Evolutionary conservation across 2,113 vertebrate species (phyloP).

Genomic region (Gymnorhina tibicen): DNA sequence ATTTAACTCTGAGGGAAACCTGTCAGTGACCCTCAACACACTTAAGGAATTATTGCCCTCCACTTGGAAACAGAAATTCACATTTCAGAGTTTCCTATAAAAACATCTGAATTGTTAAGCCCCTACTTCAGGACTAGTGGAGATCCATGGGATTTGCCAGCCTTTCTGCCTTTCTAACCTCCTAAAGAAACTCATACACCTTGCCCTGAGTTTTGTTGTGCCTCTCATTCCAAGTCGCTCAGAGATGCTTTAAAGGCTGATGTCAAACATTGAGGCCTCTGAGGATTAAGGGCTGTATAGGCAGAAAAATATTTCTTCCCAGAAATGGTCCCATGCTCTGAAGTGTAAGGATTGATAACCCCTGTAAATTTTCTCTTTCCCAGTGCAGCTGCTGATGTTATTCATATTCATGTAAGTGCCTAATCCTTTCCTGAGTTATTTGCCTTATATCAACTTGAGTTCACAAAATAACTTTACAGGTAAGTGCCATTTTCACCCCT

Average conservation of each 20-base stretch:
- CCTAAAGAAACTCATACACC: not conserved
- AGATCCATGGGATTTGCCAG: not conserved
- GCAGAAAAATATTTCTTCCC: constrained; percentile 53
- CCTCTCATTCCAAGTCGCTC: not conserved
- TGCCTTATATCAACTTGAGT: constrained; percentile 28
- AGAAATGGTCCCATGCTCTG: constrained; percentile 1
- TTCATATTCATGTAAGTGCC: constrained; percentile 54
- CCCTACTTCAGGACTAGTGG: not conserved
- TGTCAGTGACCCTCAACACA: not conserved
- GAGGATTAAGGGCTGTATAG: not conserved
- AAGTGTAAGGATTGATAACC: constrained; percentile 43
- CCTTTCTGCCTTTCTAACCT: not conserved
- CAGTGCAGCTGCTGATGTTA: constrained; percentile 3
- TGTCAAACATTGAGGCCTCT: not conserved
- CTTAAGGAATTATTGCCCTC: not conserved
- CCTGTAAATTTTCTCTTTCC: constrained; percentile 40
- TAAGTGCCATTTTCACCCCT: constrained; percentile 7
- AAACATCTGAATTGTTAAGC: not conserved
- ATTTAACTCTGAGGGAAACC: not conserved
- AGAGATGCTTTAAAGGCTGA: not conserved
- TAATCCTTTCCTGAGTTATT: constrained; percentile 47
- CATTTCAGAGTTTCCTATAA: not conserved
- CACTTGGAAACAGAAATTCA: not conserved
- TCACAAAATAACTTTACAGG: constrained; percentile 38
- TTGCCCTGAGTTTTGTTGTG: not conserved